Base-by-base conservation (phyloP, 2,113 vertebrate species). In the Phyllostomus discolor region DNA sequence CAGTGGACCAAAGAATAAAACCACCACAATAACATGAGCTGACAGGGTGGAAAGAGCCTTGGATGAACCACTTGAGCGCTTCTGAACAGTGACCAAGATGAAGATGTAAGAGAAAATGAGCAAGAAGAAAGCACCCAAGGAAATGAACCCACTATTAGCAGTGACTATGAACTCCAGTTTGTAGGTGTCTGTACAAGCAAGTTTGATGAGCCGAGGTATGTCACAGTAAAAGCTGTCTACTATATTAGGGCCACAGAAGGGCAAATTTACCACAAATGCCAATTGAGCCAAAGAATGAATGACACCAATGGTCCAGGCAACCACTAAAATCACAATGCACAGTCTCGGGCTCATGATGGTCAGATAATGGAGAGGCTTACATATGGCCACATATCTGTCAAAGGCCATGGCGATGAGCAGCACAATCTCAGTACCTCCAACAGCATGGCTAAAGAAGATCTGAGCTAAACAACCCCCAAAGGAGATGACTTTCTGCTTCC, bases 161-260 rank as follows among this genome's bases (percentile, higher is more conserved):
- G 41, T 70, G 43, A 96, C 35, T 78, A 88, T 75, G 57, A 91
- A 35, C n/a, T 75, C 41, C 46, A 95, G 66, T 46, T 69, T 75
- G 38, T 88, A 75, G 4, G 84, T 89, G 28, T 95, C 88, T 69
- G 88, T 92, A 80, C 92, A 92, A 43, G 84, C 92, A 46, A 95
- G 79, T 89, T 89, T 94, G 83, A 95, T 92, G 24, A 95, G 83
- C 72, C 4, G 57, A 75, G 84, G 72, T 50, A 95, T 57, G n/a
- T 95, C 79, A 81, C 94, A 97, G 38, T 95, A 92, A 92, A 97
- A 95, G 48, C 88, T 95, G 41, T 89, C 79, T 76, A 97, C 43
- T 33, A 94, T n/a, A 69, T 94, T 95, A 72, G 91, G 92, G 24
- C 72, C 92, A 92, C 92, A 94, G 59, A 97, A 94, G n/a, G 88